A percentile compares a stretch with the other conserved stretches of the same genome.
These are phyloP conservation scores for Digitonthophagus gazella DNA, from an alignment of 2,888 invertebrate genomes.

Conservation along the genomic window DNA sequence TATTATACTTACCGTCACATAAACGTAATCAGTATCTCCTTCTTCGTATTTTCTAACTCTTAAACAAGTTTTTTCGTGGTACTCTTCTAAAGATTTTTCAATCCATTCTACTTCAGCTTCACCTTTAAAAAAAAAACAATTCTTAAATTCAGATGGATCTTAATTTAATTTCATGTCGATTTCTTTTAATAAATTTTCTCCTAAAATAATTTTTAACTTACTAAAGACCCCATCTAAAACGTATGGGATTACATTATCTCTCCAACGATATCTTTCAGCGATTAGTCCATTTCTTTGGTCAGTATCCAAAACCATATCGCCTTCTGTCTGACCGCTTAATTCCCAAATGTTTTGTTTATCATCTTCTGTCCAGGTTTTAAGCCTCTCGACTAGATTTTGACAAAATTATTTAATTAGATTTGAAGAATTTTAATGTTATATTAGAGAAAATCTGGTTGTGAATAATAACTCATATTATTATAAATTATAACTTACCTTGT, in stretches of 20 bases:
- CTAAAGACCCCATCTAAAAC: conserved; percentile 21
- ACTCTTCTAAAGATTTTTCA: conserved; percentile 17
- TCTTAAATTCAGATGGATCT: conserved; percentile 6
- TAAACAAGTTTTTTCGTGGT: conserved; percentile 17
- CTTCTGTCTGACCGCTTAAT: conserved; percentile 31
- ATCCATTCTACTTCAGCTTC: conserved; percentile 22
- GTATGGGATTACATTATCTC: conserved; percentile 27
- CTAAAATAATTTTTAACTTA: not conserved
- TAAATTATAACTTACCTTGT: not conserved
- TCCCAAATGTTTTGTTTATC: conserved; percentile 32
- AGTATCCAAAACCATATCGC: conserved; percentile 28
- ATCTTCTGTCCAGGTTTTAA: conserved; percentile 27
- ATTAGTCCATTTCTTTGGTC: conserved; percentile 27
- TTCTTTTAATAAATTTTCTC: too few species aligned
- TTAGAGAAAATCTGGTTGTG: too few species aligned
- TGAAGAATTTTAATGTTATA: too few species aligned
- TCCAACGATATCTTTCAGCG: conserved; percentile 24
- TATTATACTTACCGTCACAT: conserved; percentile 23
- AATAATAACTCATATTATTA: too few species aligned
- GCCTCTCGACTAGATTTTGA: conserved; percentile 17
- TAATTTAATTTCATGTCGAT: too few species aligned
- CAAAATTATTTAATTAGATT: not conserved
- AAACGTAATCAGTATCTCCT: conserved; percentile 23
- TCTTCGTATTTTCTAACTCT: conserved; percentile 12
- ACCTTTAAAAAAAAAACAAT: conserved; percentile 4